These are phyloP conservation scores for Mallotus villosus DNA, from an alignment of 2,797 vertebrate species.

Conservation along the genomic window DNA sequence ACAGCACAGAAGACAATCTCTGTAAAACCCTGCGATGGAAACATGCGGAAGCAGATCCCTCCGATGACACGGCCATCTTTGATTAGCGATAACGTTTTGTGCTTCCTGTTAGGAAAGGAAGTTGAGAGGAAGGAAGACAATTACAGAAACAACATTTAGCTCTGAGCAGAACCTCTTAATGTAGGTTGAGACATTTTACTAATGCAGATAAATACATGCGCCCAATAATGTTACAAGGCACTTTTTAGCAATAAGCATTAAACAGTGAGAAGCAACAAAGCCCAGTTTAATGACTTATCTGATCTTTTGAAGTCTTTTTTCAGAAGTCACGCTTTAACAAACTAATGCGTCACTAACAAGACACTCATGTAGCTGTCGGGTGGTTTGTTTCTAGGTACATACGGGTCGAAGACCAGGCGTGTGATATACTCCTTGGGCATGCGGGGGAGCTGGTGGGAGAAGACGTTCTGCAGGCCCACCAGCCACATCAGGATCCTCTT, in stretches of 20 bases:
- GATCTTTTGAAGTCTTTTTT: too few relatives aligned
- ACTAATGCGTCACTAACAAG: background rate
- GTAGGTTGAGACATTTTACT: background rate
- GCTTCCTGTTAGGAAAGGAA: constrained; percentile 81
- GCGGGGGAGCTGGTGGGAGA: constrained; percentile 95
- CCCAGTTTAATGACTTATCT: too few relatives aligned
- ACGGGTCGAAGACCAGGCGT: constrained; percentile 97
- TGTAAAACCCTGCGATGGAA: constrained; percentile 96
- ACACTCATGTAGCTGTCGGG: too few relatives aligned
- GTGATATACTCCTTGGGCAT: constrained; percentile 99
- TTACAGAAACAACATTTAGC: background rate
- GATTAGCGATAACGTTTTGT: constrained; percentile 96
- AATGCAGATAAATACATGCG: background rate
- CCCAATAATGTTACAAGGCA: background rate
- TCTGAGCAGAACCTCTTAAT: background rate
- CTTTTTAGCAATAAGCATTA: too few relatives aligned
- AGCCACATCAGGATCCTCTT: constrained; percentile 98
- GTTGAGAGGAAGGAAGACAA: too few relatives aligned
- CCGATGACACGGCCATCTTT: constrained; percentile 99
- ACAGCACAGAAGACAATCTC: constrained; percentile 99
- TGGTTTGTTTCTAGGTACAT: constrained; percentile 56
- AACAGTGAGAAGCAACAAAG: too few relatives aligned
- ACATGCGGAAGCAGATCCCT: constrained; percentile 99
- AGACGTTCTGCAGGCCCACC: constrained; percentile 97
- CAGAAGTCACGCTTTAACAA: too few relatives aligned